Conservation (phyloP, 2,113 vertebrate species). For the Corydoras sp. region DNA sequence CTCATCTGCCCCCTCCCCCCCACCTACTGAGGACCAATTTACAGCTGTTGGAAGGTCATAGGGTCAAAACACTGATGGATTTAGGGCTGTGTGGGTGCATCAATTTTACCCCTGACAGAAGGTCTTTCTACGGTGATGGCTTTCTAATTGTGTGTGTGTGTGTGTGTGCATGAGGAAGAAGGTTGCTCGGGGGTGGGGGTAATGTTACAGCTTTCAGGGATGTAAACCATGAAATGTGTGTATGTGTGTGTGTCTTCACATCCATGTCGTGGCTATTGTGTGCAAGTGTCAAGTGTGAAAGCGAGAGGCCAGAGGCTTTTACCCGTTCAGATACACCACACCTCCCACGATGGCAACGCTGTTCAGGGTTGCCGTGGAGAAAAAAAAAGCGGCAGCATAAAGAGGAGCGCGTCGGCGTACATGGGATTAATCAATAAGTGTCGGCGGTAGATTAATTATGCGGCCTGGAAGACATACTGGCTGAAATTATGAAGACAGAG, state of each 20-base stretch:
- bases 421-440: conserved; percentile 64
- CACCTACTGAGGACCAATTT: conserved; percentile 62
- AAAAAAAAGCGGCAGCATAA: conserved; percentile 43
- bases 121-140: background rate
- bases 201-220: conserved; percentile 13
- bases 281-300: conserved; percentile 55
- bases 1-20: conserved; percentile 25
- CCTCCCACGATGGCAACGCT: conserved; percentile 50
- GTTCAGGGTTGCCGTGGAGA: conserved; percentile 24
- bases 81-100: conserved; percentile 49
- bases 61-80: conserved; percentile 58
- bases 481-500: conserved; percentile 45
- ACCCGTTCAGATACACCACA: conserved; percentile 47
- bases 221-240: background rate
- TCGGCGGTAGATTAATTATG: conserved; percentile 59
- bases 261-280: background rate
- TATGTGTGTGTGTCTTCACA: conserved; percentile 1
- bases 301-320: conserved; percentile 21
- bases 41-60: conserved; percentile 48
- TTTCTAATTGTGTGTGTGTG: background rate
- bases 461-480: conserved; percentile 43
- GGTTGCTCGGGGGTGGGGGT: too few relatives aligned
- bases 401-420: conserved; percentile 37
- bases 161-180: background rate
- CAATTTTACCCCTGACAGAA: conserved; percentile 42